Evolutionary conservation across 2,888 invertebrate genomes (phyloP).

Genomic region (Mesorhabditis spiculigera): DNA sequence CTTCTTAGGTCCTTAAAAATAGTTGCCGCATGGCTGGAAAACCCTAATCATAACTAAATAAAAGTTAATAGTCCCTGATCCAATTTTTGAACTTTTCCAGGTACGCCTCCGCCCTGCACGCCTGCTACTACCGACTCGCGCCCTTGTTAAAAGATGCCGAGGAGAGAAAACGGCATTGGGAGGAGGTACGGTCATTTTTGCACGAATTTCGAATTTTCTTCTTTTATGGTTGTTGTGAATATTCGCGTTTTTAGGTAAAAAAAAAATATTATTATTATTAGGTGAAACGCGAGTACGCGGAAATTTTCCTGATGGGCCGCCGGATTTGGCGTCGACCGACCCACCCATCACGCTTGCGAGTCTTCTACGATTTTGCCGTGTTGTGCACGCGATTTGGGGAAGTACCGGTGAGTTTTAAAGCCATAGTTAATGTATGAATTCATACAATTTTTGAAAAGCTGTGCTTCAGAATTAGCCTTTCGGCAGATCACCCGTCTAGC

Average conservation of each 20-base stretch:
- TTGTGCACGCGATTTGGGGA: slow-evolving; percentile 32
- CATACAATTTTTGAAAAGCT: too few species aligned
- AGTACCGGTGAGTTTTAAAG: neutral
- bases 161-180: slow-evolving; percentile 35
- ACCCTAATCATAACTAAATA: neutral
- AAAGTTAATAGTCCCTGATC: neutral
- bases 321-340: slow-evolving; percentile 42
- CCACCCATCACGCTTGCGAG: slow-evolving; percentile 36
- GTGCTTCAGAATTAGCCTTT: too few species aligned
- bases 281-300: slow-evolving; percentile 41
- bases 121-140: slow-evolving; percentile 45
- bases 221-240: neutral
- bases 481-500: too few species aligned
- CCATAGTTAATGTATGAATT: neutral
- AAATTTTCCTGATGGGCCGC: slow-evolving; percentile 44
- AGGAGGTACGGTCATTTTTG: slow-evolving; percentile 16
- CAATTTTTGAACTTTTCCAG: slow-evolving; percentile 17
- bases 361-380: slow-evolving; percentile 45
- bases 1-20: neutral
- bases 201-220: neutral
- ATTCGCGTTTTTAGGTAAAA: neutral
- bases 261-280: neutral
- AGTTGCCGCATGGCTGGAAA: neutral
- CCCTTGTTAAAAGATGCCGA: slow-evolving; percentile 30
- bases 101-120: slow-evolving; percentile 44